Conservation (phyloP, 2,797 vertebrate species). For the Coracias cyanogaster region DNA sequence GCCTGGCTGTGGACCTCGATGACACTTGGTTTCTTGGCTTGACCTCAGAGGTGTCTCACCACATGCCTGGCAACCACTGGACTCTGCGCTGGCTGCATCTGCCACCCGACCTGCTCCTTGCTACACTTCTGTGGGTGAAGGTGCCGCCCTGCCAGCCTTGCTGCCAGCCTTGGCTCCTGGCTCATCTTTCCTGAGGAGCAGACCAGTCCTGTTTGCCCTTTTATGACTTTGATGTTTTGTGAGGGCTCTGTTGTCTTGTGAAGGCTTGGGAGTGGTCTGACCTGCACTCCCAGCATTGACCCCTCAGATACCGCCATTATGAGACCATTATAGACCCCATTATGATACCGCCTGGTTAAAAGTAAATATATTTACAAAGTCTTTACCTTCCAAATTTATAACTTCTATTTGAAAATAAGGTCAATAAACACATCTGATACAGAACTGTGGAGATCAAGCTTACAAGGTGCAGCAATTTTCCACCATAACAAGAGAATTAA, state of each 20-base stretch:
- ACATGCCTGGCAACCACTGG: background rate
- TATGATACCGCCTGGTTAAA: background rate
- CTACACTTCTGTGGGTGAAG: too few species aligned
- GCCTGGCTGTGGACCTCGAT: fast-evolving
- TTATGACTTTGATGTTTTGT: fast-evolving
- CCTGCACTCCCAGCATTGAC: too few species aligned
- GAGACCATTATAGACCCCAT: too few species aligned
- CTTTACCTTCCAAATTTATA: background rate
- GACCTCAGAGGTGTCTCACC: background rate
- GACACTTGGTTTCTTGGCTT: background rate
- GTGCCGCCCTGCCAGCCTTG: background rate
- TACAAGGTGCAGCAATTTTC: background rate
- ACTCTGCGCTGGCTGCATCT: too few species aligned
- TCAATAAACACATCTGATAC: background rate
- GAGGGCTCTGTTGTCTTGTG: fast-evolving
- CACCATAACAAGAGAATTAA: background rate
- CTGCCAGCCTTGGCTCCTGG: background rate
- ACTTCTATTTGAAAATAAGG: background rate
- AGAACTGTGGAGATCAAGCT: background rate
- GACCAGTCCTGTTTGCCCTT: background rate
- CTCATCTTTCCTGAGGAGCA: background rate
- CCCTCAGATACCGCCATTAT: fast-evolving
- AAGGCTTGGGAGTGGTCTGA: fast-evolving
- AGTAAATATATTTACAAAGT: background rate
- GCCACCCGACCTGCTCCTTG: fast-evolving